phyloP scores from a whole-genome alignment of 2,888 invertebrate species.

The Lasioglossum malachurum region DNA sequence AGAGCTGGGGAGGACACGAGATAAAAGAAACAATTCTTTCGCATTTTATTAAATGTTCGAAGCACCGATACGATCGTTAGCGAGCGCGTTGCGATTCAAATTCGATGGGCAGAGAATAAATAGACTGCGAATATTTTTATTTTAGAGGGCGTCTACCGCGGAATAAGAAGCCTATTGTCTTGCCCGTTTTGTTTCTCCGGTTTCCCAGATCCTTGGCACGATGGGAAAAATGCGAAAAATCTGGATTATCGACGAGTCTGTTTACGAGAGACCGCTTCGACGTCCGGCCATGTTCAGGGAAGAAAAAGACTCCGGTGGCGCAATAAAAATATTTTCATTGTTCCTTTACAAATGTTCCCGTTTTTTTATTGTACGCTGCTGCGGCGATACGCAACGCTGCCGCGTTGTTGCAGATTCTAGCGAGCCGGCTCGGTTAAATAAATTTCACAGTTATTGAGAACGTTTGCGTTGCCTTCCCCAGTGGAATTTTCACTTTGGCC shows the following conservation, averaged over 20 bases:
- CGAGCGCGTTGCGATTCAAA: neutral
- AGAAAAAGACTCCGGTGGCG: neutral
- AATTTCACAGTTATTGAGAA: neutral
- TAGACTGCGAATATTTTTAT: no score
- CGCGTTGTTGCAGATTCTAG: neutral
- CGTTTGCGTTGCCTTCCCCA: neutral
- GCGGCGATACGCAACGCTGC: neutral
- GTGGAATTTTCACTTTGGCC: neutral
- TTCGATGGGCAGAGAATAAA: no score
- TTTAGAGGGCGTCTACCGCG: neutral
- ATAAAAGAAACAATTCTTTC: neutral
- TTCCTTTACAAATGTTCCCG: neutral
- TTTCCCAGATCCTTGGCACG: conserved; percentile 29
- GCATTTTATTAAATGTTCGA: neutral
- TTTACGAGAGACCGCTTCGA: neutral
- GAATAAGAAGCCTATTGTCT: neutral
- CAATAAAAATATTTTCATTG: neutral
- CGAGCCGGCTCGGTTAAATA: neutral
- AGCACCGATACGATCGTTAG: neutral
- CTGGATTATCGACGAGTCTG: neutral
- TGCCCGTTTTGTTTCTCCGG: neutral
- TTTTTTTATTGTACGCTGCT: neutral
- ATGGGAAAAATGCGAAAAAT: neutral
- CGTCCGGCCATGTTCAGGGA: neutral
- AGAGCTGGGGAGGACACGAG: conserved; percentile 13